Evolutionary conservation across 2,888 invertebrate species (phyloP), one percentile per base, ranked within the genome.

Genomic region (Parelbella ahira): DNA sequence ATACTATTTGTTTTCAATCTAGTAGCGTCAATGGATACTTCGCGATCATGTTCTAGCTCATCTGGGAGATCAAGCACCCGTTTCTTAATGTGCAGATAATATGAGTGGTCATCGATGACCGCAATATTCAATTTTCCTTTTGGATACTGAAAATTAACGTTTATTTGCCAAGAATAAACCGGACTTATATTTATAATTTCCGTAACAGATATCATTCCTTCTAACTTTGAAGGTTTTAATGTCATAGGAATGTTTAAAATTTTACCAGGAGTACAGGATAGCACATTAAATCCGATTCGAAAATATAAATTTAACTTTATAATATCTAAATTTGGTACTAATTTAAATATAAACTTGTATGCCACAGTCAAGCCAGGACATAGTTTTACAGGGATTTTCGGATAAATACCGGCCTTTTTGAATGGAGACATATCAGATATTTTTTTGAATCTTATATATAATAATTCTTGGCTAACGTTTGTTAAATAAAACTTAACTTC

Each of bases 141-240:
- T 20, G 80, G 74, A 58, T 66, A 69, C 4, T 58, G 59, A 34
- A 28, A 44, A 11, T 60, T 55, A 9, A 43, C 46, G 48, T 63
- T 67, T 15, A 83, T 48, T 23, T 77, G 75, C 84, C 83, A 86
- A 7, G 59, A 44, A 53, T 78, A 82, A 23, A 60, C 54, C 2
- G 84, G 60, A 6, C 69, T 61, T 41, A 82, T 67, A 24, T 33
- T 48, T 20, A 83, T 58, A 13, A 50, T 52, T 46, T 74, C 60
- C 1, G 73, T 50, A 33, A 79, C 53, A 10, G 45, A 46, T 27
- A 79, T 56, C 1, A 30, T 44, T 45, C 52, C 49, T 1, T 44
- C 18, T 47, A 45, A 45, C 43, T 43, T 44, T 43, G 69, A 69
- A 43, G 48, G 50, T 15, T 60, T 63, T 2, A 48, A 23, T 19